These are phyloP conservation scores for Myiotriccus ornatus DNA, from an alignment of 2,797 vertebrate species.

Conservation along the genomic window DNA sequence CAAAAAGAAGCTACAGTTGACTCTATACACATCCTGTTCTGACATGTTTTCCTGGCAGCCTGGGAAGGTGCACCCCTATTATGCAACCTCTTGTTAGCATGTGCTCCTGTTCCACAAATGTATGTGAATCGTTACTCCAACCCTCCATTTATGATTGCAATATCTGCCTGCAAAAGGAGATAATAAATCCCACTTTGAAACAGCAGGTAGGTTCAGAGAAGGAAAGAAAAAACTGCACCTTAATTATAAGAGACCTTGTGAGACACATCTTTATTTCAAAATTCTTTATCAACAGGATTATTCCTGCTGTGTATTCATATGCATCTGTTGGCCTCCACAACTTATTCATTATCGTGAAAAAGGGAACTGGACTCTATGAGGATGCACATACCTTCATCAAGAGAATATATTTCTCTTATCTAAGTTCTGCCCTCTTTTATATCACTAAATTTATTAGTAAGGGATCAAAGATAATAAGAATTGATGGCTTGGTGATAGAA, in stretches of 20 bases:
- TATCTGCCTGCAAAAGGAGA: neutral
- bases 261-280: neutral
- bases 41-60: neutral
- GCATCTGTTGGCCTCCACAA: neutral
- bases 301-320: neutral
- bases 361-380: neutral
- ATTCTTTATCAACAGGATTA: neutral
- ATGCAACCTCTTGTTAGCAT: neutral
- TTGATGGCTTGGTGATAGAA: neutral
- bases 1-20: neutral
- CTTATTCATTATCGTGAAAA: neutral
- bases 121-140: neutral
- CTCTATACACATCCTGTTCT: neutral
- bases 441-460: neutral
- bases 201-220: neutral
- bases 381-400: neutral
- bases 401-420: slow-evolving; percentile 4
- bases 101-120: fast-evolving
- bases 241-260: neutral
- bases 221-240: neutral
- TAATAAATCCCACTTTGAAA: neutral
- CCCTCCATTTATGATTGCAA: neutral
- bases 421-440: neutral
- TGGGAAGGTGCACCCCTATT: neutral
- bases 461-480: neutral